Conservation (phyloP, 2,797 vertebrate genomes). For the Eulemur rubriventer region DNA sequence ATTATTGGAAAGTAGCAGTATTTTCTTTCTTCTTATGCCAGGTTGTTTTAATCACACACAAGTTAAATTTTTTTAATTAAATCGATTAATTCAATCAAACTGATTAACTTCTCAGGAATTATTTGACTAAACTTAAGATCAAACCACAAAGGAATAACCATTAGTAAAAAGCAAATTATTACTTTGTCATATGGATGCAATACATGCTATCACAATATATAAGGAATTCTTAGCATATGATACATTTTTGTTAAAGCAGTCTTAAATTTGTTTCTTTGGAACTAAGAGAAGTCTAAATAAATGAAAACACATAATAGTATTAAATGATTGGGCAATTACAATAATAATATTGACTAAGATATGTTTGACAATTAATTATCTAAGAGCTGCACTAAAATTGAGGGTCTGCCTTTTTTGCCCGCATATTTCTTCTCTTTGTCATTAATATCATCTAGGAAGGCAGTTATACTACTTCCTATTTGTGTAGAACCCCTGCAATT, state of each 20-base stretch:
- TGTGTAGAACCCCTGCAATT: background rate
- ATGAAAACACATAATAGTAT: background rate
- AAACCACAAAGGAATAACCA: background rate
- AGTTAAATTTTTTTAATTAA: background rate
- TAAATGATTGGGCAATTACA: background rate
- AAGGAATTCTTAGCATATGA: background rate
- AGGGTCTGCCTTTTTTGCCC: background rate
- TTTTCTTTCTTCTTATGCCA: background rate
- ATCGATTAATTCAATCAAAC: background rate
- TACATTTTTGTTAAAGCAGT: background rate
- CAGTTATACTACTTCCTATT: background rate
- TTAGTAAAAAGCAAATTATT: background rate
- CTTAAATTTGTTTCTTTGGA: background rate
- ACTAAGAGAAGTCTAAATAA: background rate
- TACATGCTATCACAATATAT: background rate
- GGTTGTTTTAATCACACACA: background rate
- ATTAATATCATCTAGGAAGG: background rate
- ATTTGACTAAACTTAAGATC: background rate
- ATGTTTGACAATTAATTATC: background rate
- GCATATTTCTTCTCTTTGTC: background rate
- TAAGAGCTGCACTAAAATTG: conserved; percentile 4
- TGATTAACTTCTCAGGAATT: background rate
- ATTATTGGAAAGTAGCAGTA: background rate
- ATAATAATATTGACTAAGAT: background rate
- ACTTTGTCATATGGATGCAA: background rate